Evolutionary conservation across 2,888 invertebrate species (phyloP).

Genomic region (Tolmerus cingulatus): DNA sequence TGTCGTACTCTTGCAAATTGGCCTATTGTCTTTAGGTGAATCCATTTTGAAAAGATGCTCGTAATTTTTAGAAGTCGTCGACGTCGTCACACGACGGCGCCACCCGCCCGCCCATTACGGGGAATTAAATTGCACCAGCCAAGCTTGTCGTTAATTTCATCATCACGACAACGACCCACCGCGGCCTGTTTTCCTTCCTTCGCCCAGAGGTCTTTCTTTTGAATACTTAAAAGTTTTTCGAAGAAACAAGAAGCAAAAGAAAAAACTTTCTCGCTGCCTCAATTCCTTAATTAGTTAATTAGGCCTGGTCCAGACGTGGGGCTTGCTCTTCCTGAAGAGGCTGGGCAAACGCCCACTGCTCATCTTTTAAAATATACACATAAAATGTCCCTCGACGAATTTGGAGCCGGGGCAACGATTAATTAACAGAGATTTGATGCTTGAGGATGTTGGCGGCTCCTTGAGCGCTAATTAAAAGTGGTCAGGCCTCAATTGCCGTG

Average conservation of each 20-base stretch:
- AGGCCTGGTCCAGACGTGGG: conserved; percentile 1
- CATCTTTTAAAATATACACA: neutral
- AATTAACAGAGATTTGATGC: neutral
- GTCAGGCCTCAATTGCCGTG: neutral
- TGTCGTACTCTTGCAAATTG: neutral
- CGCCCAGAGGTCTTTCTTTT: neutral
- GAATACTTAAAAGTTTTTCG: neutral
- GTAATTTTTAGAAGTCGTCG: neutral
- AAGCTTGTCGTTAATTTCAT: neutral
- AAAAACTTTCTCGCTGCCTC: neutral
- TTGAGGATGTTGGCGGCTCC: neutral
- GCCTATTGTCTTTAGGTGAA: neutral
- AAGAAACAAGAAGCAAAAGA: neutral
- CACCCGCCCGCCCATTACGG: neutral
- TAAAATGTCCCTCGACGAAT: neutral
- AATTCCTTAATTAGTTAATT: conserved; percentile 19
- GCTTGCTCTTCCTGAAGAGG: neutral
- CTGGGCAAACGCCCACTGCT: neutral
- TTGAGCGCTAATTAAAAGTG: neutral
- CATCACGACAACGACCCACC: neutral
- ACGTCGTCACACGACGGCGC: neutral
- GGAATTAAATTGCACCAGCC: neutral
- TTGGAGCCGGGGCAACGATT: neutral
- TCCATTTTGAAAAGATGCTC: neutral
- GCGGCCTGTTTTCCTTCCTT: neutral